A percentile compares a stretch with the other conserved stretches of the same genome.
phyloP scores from a whole-genome alignment of 1,140 invertebrate species.

The Apis dorsata region DNA sequence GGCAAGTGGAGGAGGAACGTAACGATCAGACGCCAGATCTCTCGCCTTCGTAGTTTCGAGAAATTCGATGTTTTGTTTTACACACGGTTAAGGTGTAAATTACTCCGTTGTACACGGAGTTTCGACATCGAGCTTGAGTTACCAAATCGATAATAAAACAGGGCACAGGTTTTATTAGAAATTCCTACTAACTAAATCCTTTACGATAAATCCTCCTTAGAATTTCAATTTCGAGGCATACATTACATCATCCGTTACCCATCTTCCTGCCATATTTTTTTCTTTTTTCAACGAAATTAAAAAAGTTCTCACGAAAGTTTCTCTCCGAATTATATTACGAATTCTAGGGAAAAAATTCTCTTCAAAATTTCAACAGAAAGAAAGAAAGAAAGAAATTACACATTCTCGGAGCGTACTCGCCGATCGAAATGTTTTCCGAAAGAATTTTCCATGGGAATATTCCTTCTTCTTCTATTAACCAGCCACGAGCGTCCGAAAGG shows the following conservation, averaged over 20 bases:
- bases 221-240: neutral
- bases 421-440: neutral
- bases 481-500: conserved; percentile 16
- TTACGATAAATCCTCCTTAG: neutral
- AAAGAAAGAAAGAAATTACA: neutral
- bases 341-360: neutral
- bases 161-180: no score
- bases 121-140: neutral
- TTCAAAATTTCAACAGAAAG: neutral
- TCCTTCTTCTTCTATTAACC: conserved; percentile 2
- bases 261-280: neutral
- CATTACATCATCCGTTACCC: neutral
- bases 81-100: no score
- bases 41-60: no score
- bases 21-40: neutral
- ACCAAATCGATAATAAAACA: no score
- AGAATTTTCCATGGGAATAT: conserved; percentile 39
- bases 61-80: neutral
- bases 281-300: no score
- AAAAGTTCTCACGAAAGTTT: neutral
- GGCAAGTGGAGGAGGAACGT: conserved; percentile 10
- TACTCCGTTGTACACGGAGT: neutral
- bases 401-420: neutral
- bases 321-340: neutral
- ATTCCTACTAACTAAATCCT: neutral